A percentile compares a stretch with the other conserved stretches of the same genome.
These are phyloP conservation scores for Amphiura filiformis DNA, from an alignment of 35 echinoderm and acorn worm genomes.

Conservation along the genomic window DNA sequence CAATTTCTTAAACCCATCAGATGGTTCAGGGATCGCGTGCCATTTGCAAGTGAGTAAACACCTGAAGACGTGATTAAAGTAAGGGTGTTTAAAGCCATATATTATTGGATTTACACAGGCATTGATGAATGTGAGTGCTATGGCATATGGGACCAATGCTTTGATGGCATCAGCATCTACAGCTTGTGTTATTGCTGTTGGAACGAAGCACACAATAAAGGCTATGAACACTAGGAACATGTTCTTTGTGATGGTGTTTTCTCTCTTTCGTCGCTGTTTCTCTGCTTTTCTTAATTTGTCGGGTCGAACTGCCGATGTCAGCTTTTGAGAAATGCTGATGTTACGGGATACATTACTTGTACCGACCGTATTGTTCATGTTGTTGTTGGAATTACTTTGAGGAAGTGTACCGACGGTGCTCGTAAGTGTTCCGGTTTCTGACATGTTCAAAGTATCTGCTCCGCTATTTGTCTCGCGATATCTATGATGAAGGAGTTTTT, in stretches of 20 bases:
- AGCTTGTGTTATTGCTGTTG: constrained; percentile 15
- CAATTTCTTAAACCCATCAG: not conserved
- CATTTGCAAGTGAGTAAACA: constrained; percentile 28
- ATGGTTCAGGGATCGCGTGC: constrained; percentile 33
- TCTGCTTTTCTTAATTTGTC: not conserved
- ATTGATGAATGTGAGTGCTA: constrained; percentile 23
- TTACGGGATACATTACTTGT: too few species aligned
- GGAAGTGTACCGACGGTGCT: not conserved
- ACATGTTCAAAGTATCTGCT: too few species aligned
- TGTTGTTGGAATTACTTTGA: not conserved
- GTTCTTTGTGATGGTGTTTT: constrained; percentile 56
- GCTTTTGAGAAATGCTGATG: too few species aligned
- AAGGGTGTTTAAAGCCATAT: constrained; percentile 50
- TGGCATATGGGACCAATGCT: constrained; percentile 2
- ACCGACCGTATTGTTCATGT: not conserved
- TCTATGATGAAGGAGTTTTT: not conserved
- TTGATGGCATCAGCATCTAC: constrained; percentile 33
- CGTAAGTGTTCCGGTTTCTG: too few species aligned
- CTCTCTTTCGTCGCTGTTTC: too few species aligned
- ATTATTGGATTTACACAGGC: constrained; percentile 47
- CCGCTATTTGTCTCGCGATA: too few species aligned
- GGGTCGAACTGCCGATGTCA: not conserved
- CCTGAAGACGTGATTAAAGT: constrained; percentile 40
- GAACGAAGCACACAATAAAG: constrained; percentile 34
- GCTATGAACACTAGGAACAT: constrained; percentile 59